A percentile compares a stretch with the other conserved stretches of the same genome.
Evolutionary conservation across 2,888 invertebrate species (phyloP).

Genomic region (Pollenia labialis): DNA sequence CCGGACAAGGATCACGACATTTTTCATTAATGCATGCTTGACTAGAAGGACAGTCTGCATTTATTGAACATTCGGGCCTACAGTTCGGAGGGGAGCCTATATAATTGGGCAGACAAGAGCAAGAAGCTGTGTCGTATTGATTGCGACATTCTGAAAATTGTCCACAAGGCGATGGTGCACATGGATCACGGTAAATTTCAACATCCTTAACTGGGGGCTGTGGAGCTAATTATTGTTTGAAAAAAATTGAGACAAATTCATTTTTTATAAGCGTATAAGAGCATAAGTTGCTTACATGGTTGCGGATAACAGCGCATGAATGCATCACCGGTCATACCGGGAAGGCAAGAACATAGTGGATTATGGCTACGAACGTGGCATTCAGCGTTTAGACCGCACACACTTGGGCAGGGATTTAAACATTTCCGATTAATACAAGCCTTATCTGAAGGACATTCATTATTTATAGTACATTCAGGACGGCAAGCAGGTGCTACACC

Average conservation of each 20-base stretch:
- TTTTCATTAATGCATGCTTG: constrained; percentile 91
- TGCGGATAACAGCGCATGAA: constrained; percentile 87
- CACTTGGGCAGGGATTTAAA: constrained; percentile 90
- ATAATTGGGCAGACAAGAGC: constrained; percentile 87
- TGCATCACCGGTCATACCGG: constrained; percentile 89
- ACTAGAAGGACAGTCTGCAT: constrained; percentile 90
- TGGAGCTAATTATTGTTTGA: constrained; percentile 74
- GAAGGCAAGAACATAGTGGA: constrained; percentile 90
- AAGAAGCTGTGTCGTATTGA: constrained; percentile 87
- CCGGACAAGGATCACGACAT: constrained; percentile 92
- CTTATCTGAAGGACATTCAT: constrained; percentile 88
- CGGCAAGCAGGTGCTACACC: constrained; percentile 89
- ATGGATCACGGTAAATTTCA: constrained; percentile 85
- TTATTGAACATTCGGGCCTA: constrained; percentile 89
- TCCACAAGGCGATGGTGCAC: constrained; percentile 88
- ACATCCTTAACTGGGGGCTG: constrained; percentile 76
- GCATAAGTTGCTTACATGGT: constrained; percentile 82
- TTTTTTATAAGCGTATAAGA: background rate
- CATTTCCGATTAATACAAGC: constrained; percentile 91
- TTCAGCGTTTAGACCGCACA: constrained; percentile 89
- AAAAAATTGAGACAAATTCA: constrained; percentile 17
- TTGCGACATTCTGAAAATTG: constrained; percentile 88
- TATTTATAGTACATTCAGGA: constrained; percentile 90
- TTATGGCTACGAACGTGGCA: constrained; percentile 91
- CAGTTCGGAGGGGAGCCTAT: constrained; percentile 90